Percentiles rank a stretch among this genome's conserved stretches.
Conservation (phyloP, 2,888 invertebrate species). For the Lasiommata megera region DNA sequence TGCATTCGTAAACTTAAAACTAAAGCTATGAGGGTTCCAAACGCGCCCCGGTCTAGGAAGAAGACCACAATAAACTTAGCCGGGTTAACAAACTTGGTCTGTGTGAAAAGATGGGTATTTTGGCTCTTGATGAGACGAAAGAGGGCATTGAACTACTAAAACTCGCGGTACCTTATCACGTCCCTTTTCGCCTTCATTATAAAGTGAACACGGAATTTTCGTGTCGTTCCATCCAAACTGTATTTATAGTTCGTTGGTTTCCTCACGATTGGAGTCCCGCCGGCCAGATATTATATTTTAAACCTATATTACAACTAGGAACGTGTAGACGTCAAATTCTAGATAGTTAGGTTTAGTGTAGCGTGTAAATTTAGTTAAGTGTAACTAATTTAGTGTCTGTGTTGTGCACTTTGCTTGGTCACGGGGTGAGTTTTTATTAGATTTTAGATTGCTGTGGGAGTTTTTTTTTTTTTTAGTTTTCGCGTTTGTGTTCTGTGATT, state of each 20-base stretch:
- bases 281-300: conserved; percentile 38
- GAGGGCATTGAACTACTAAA: background rate
- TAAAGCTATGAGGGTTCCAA: too few species aligned
- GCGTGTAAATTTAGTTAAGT: conserved; percentile 26
- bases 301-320: conserved; percentile 39
- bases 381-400: conserved; percentile 17
- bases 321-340: conserved; percentile 36
- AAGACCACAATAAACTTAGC: too few species aligned
- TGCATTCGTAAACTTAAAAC: too few species aligned
- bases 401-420: conserved; percentile 21
- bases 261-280: conserved; percentile 32
- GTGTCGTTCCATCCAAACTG: conserved; percentile 21
- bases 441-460: background rate
- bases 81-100: too few species aligned
- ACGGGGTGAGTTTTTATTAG: conserved; percentile 29
- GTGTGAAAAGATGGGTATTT: too few species aligned
- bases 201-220: conserved; percentile 34
- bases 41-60: too few species aligned
- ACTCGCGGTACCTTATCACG: background rate
- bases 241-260: conserved; percentile 37
- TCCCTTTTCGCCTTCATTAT: conserved; percentile 25
- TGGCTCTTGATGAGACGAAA: background rate
- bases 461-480: background rate
- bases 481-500: background rate
- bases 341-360: conserved; percentile 31